These are phyloP conservation scores for Drosophila yakuba DNA, from an alignment of 1,140 invertebrate genomes.

Conservation along the genomic window DNA sequence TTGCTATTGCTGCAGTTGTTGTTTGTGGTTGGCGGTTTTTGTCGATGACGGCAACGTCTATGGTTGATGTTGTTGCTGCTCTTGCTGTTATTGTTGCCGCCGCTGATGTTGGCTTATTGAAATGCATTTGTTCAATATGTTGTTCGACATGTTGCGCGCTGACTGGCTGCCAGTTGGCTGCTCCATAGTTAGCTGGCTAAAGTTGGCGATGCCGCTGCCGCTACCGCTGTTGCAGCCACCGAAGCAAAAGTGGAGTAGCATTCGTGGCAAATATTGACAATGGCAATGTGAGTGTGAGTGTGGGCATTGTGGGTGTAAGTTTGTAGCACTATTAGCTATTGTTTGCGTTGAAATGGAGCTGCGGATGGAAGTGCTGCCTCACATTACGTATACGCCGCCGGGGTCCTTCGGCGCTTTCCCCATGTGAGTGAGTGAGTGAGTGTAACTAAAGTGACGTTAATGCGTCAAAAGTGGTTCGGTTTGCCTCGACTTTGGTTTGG, in stretches of 20 bases:
- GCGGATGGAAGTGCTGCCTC: constrained; percentile 31
- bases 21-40: constrained; percentile 59
- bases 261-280: constrained; percentile 80
- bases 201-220: constrained; percentile 61
- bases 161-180: constrained; percentile 32
- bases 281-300: constrained; percentile 57
- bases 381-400: constrained; percentile 41
- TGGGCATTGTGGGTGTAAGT: constrained; percentile 67
- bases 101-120: constrained; percentile 76
- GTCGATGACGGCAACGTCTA: constrained; percentile 50
- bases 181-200: constrained; percentile 66
- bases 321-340: constrained; percentile 81
- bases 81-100: constrained; percentile 1
- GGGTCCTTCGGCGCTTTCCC: constrained; percentile 14
- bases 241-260: constrained; percentile 56
- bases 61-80: constrained; percentile 16
- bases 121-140: constrained; percentile 82
- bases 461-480: constrained; percentile 79
- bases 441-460: constrained; percentile 73
- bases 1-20: constrained; percentile 33
- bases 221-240: constrained; percentile 15
- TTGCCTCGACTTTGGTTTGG: constrained; percentile 52
- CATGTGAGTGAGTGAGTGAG: constrained; percentile 15
- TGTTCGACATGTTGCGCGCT: constrained; percentile 72
- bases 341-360: constrained; percentile 79